Evolutionary conservation across 2,797 vertebrate genomes (phyloP).

Genomic region (Alauda arvensis): DNA sequence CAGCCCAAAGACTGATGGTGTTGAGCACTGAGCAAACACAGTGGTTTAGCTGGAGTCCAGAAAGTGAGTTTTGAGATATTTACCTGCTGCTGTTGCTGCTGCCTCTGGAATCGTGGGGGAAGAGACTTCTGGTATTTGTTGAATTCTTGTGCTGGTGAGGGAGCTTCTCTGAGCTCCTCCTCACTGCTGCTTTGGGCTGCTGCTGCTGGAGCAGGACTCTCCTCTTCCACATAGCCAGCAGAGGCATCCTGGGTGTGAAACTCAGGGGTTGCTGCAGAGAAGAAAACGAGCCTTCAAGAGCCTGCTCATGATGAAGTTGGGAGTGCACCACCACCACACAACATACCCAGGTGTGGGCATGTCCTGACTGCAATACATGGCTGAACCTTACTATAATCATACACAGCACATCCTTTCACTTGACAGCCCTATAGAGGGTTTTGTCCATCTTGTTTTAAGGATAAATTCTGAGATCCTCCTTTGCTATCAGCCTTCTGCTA

Average conservation of each 20-base stretch:
- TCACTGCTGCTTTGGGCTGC: constrained; percentile 73
- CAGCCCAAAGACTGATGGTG: not conserved
- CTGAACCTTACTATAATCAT: not conserved
- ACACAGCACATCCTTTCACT: not conserved
- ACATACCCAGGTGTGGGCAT: fast-evolving
- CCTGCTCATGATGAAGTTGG: not conserved
- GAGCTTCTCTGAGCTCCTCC: constrained; percentile 81
- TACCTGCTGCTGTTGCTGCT: constrained; percentile 67
- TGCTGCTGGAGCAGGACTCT: constrained; percentile 63
- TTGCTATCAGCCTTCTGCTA: not conserved
- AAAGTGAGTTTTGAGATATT: not conserved
- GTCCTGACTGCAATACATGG: not conserved
- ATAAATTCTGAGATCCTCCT: not conserved
- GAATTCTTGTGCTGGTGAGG: constrained; percentile 85
- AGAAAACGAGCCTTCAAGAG: not conserved
- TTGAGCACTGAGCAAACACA: not conserved
- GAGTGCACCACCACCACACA: not conserved
- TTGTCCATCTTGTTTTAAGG: not conserved
- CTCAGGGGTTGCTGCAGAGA: constrained; percentile 65
- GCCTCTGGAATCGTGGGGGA: constrained; percentile 91
- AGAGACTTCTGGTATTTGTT: constrained; percentile 86
- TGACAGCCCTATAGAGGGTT: not conserved
- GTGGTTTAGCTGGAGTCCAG: not conserved
- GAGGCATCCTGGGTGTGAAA: constrained; percentile 71
- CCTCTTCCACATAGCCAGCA: constrained; percentile 66